phyloP scores from a whole-genome alignment of 2,888 invertebrate species.

The Megamerina dolium region DNA sequence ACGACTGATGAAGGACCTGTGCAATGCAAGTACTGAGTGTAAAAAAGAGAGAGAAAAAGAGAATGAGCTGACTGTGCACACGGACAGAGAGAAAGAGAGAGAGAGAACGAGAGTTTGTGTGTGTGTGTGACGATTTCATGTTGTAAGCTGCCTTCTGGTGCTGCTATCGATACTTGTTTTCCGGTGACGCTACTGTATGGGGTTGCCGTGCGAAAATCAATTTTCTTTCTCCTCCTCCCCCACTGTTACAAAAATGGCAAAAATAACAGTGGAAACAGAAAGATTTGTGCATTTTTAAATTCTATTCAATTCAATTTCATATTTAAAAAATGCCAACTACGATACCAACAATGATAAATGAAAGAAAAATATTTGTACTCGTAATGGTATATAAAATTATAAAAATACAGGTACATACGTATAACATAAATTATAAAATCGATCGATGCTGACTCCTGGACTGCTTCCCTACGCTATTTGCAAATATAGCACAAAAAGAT shows the following conservation, averaged over 20 bases:
- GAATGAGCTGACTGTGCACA: not conserved
- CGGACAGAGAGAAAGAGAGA: not conserved
- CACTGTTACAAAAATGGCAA: not conserved
- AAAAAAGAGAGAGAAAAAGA: not conserved
- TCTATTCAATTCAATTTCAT: no score
- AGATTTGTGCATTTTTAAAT: no score
- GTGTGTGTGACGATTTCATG: not conserved
- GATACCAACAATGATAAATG: no score
- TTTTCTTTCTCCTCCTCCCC: conserved; percentile 3
- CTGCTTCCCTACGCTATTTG: conserved; percentile 28
- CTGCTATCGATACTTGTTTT: conserved; percentile 3
- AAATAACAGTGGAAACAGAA: not conserved
- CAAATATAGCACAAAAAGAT: not conserved
- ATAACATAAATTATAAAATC: conserved; percentile 22
- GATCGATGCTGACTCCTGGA: conserved; percentile 44
- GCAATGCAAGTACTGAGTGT: conserved; percentile 14
- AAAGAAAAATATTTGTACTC: no score
- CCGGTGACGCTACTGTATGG: conserved; percentile 3
- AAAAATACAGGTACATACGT: no score
- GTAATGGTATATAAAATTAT: no score
- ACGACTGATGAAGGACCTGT: conserved; percentile 45
- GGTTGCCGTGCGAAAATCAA: conserved; percentile 21
- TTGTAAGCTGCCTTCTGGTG: not conserved
- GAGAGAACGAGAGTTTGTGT: conserved; percentile 1
- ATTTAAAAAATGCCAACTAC: no score